phyloP scores from a whole-genome alignment of 2,797 vertebrate genomes.

The Champsocephalus gunnari region DNA sequence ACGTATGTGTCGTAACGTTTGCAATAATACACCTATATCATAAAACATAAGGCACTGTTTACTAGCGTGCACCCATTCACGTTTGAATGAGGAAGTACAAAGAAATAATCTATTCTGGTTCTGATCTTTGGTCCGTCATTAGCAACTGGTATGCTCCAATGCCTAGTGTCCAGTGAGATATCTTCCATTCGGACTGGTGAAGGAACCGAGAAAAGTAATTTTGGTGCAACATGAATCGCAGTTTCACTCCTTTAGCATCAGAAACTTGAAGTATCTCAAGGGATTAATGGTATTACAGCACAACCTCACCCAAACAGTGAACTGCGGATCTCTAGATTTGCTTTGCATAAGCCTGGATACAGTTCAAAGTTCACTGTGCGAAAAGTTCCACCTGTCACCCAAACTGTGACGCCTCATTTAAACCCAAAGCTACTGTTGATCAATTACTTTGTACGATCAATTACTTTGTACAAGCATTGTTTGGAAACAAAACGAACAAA shows the following conservation, averaged over 20 bases:
- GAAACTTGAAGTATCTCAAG: too few species aligned
- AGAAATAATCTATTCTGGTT: neutral
- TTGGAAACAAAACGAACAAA: too few species aligned
- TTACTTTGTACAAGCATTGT: neutral
- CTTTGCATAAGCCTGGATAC: neutral
- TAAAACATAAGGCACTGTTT: rapidly evolving
- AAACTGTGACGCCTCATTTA: neutral
- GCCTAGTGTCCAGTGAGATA: too few species aligned
- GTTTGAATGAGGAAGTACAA: slow-evolving; percentile 28
- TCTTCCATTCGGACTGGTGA: neutral
- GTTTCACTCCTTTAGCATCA: neutral
- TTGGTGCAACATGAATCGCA: rapidly evolving
- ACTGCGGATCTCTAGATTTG: neutral
- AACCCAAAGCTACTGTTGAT: neutral
- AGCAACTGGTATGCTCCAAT: neutral
- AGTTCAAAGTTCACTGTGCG: slow-evolving; percentile 12
- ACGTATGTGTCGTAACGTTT: rapidly evolving
- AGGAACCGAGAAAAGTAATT: rapidly evolving
- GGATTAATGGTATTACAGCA: neutral
- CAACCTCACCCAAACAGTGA: neutral
- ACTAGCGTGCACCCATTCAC: neutral
- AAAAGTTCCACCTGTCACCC: neutral
- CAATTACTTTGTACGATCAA: rapidly evolving
- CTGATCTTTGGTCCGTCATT: neutral
- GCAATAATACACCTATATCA: rapidly evolving